Base-by-base conservation (phyloP, 1,140 invertebrate species). In the Drosophila ercepeae region DNA sequence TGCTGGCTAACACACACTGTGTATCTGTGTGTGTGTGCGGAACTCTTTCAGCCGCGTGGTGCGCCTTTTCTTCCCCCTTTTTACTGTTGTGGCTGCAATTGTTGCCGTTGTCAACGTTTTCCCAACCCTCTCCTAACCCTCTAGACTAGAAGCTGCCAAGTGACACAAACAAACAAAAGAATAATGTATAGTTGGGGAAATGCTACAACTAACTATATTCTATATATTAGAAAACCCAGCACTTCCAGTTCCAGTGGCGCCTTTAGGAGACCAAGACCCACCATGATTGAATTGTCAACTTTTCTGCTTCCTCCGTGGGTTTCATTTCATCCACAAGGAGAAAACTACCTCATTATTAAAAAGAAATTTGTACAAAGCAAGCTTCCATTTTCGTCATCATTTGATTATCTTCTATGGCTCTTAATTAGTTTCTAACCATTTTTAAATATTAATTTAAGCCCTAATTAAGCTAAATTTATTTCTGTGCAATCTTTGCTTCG, bases 221-320 rank as follows among this genome's bases (percentile, higher is more conserved):
- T 34, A 67, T 45, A 45, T 44, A 65, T 41, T 48, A 59, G 21
- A n/a, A 13, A n/a, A 3, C 16, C 69, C 42, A 34, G 39, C 41
- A 50, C 55, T 69, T 70, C 39, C 55, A 54, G 57, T 36, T 54
- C 44, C 44, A 49, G 52, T 69, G 57, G 74, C 46, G 46, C 46
- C 45, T 8, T 7, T 4, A 4, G n/a, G 3, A 23, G 8, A 11
- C 19, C 46, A 44, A 23, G 19, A 16, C 19, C 2, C 41, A 61
- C 53, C 50, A 77, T 86, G 77, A 81, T 81, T 84, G 76, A 84
- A 74, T 77, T 86, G 81, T 86, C 82, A 84, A 77, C 55, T 76
- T 54, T 29, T 16, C 2, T 4, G 44, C 34, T 51, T 63, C 52
- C 55, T 52, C 27, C 34, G 21, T 48, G 32, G 27, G 6, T 13